Conservation (phyloP, 2,113 vertebrate species). For the Patagioenas fasciata region DNA sequence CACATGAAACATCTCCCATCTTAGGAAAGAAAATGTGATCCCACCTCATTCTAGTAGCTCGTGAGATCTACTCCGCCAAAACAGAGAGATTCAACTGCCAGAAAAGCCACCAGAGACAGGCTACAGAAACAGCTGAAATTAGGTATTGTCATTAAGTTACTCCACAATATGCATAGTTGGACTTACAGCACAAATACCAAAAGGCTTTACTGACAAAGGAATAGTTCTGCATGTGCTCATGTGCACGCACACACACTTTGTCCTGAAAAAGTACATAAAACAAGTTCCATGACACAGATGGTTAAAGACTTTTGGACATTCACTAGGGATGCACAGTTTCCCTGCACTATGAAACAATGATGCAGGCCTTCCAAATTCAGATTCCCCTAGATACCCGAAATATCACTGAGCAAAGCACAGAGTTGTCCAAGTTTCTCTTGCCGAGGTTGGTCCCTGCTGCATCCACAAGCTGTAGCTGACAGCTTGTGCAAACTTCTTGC, state of each 20-base stretch:
- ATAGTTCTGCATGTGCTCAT: neutral
- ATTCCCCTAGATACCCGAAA: neutral
- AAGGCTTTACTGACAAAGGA: neutral
- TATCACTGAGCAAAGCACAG: neutral
- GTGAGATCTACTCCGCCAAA: neutral
- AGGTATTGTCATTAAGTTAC: neutral
- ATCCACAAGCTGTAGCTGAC: neutral
- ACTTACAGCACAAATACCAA: neutral
- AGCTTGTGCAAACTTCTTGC: neutral
- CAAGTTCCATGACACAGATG: neutral
- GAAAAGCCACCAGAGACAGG: neutral
- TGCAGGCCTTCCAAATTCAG: neutral
- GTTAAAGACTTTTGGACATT: neutral
- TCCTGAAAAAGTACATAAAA: neutral
- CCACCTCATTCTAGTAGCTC: neutral
- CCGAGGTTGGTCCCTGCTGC: accelerated
- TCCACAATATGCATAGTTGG: neutral
- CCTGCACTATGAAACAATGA: neutral
- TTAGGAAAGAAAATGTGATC: neutral
- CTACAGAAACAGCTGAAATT: neutral
- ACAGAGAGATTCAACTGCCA: neutral
- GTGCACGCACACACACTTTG: neutral
- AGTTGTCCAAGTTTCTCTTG: neutral
- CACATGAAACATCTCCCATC: neutral
- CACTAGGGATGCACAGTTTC: neutral